Evolutionary conservation across 2,888 invertebrate species (phyloP).

Genomic region (Drosophila anomalipes): DNA sequence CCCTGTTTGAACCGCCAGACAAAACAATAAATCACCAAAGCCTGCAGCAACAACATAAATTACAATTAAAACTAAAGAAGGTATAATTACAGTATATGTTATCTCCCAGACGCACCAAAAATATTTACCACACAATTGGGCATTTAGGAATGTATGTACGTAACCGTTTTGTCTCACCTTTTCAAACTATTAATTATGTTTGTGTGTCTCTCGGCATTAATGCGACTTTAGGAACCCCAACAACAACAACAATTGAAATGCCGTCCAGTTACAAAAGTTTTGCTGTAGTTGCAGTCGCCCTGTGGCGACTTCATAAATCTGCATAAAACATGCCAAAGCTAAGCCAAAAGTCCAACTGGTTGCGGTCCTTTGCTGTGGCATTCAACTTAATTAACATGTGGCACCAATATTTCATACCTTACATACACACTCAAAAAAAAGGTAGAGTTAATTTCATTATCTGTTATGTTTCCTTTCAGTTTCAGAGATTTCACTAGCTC

Average conservation of each 20-base stretch:
- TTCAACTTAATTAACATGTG: slow-evolving; percentile 73
- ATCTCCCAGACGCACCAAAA: slow-evolving; percentile 40
- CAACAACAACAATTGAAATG: slow-evolving; percentile 44
- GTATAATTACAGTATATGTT: slow-evolving; percentile 56
- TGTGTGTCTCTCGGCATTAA: slow-evolving; percentile 28
- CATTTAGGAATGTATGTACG: slow-evolving; percentile 3
- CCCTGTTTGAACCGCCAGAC: slow-evolving; percentile 8
- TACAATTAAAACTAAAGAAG: slow-evolving; percentile 68
- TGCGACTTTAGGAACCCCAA: slow-evolving; percentile 41
- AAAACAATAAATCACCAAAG: slow-evolving; percentile 60
- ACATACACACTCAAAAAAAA: slow-evolving; percentile 1
- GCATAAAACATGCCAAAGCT: slow-evolving; percentile 57
- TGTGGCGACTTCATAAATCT: slow-evolving; percentile 65
- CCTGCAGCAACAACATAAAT: slow-evolving; percentile 60
- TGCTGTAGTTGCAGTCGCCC: slow-evolving; percentile 59
- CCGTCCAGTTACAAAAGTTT: slow-evolving; percentile 52
- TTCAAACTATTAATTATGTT: slow-evolving; percentile 69
- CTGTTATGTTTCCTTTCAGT: not conserved
- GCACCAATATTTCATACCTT: slow-evolving; percentile 54
- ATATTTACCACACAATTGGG: slow-evolving; percentile 32
- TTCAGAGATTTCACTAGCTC: not conserved
- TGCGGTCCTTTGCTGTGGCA: slow-evolving; percentile 40
- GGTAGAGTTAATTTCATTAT: not conserved
- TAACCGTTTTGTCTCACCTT: slow-evolving; percentile 67
- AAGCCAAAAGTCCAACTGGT: slow-evolving; percentile 30